A percentile compares a stretch with the other conserved stretches of the same genome.
These are phyloP conservation scores for Acanthurus tractus DNA, from an alignment of 2,797 vertebrate species.

Conservation along the genomic window DNA sequence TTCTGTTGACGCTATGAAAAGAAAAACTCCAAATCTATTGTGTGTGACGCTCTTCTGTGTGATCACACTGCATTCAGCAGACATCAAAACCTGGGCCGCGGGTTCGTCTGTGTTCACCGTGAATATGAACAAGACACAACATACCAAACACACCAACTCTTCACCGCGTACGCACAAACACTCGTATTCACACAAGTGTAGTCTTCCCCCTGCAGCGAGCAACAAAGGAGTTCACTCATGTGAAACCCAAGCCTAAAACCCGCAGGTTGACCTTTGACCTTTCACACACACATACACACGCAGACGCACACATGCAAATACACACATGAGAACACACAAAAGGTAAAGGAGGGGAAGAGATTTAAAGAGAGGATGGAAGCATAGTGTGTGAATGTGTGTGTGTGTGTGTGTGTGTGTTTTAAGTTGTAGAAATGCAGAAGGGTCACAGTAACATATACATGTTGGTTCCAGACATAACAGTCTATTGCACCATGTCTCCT, in stretches of 20 bases:
- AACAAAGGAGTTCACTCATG: conserved; percentile 86
- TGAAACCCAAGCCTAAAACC: conserved; percentile 81
- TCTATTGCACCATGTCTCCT: conserved; percentile 43
- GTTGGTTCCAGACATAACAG: conserved; percentile 70
- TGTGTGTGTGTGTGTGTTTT: conserved; percentile 26
- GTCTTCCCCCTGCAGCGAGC: conserved; percentile 60
- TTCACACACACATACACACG: conserved; percentile 41
- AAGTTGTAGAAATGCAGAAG: conserved; percentile 45
- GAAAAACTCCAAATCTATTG: conserved; percentile 6
- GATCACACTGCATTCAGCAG: conserved; percentile 52
- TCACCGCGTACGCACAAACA: neutral
- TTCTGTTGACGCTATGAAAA: conserved; percentile 26
- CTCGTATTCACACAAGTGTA: conserved; percentile 48
- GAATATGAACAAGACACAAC: conserved; percentile 67
- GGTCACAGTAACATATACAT: conserved; percentile 56
- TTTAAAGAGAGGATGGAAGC: conserved; percentile 57
- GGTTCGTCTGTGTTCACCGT: neutral
- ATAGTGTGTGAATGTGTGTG: too few species aligned
- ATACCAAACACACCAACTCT: conserved; percentile 37
- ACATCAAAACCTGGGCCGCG: conserved; percentile 38
- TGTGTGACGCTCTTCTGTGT: conserved; percentile 25
- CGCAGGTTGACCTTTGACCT: conserved; percentile 80
- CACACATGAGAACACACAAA: conserved; percentile 1
- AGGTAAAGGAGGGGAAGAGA: conserved; percentile 50
- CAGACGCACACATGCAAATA: too few species aligned